Base-by-base conservation (phyloP, 2,888 invertebrate genomes). In the Platynereis dumerilii region DNA sequence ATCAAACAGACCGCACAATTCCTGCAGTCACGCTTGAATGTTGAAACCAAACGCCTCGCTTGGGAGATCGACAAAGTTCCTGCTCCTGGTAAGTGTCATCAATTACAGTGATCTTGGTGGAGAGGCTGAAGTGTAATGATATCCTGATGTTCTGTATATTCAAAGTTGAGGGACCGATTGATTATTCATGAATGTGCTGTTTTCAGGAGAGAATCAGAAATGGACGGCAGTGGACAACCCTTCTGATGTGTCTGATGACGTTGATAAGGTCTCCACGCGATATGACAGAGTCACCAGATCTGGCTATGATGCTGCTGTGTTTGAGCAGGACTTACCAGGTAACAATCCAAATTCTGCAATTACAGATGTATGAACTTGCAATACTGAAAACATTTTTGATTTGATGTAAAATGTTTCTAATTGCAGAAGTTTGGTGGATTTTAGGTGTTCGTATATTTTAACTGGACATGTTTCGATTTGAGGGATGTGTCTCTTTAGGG, bases 251-350 rank as follows among this genome's bases (percentile, higher is more conserved):
- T 34, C 34, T 34, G 45, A 15, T n/a, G 64, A 55, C 22, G 52
- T 52, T n/a, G 57, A 57, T 27, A 20, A 44, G 3, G 66, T 52
- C 52, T n/a, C 48, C 15, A 60, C 48, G 28, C 58, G 68, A 26
- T 65, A 80, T 59, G 76, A 78, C 52, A 71, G 76, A 44, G 71
- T 80, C n/a, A 72, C 74, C 7, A 79, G 76, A 24, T 70, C 73
- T 28, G 68, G 66, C 7, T 71, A 75, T 34, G 73, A 76, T 56
- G 76, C 66, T 67, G 67, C 72, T n/a, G 76, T 79, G 20, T 80
- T 79, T 65, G 74, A 67, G 53, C 67, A 72, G 27, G 75, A 78
- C 67, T 69, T 80, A 44, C 78, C 77, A 69, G 78, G 78, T 67
- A 34, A 34, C 7, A 7, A 12, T 7, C 34, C 34, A 34, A 12